Percentiles rank a stretch among this genome's conserved stretches.
Evolutionary conservation across 2,888 invertebrate species (phyloP).

Genomic region (Pseudoips prasinana): DNA sequence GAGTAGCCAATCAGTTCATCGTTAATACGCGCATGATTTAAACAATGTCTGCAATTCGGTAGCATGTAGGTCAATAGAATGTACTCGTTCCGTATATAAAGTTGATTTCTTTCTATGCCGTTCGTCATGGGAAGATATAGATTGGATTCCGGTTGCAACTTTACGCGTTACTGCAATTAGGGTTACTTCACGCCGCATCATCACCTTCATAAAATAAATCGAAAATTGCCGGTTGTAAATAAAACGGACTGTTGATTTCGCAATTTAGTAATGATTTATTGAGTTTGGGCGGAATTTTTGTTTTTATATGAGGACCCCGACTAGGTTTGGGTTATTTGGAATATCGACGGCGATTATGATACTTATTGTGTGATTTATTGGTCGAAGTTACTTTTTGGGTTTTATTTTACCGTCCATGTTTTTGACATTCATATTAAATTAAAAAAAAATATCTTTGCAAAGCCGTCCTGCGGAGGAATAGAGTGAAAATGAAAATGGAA

Average conservation of each 20-base stretch:
- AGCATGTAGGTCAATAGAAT: constrained; percentile 29
- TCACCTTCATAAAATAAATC: constrained; percentile 11
- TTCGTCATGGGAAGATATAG: constrained; percentile 18
- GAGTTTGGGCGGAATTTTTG: too few species aligned
- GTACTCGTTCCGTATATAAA: too few species aligned
- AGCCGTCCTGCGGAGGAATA: too few species aligned
- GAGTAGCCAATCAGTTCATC: constrained; percentile 30
- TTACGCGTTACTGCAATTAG: constrained; percentile 19
- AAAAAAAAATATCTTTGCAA: too few species aligned
- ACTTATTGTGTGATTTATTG: too few species aligned
- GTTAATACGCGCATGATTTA: constrained; percentile 35
- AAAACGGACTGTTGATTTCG: constrained; percentile 14
- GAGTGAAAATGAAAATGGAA: too few species aligned
- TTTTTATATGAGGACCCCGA: too few species aligned
- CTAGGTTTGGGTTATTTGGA: too few species aligned
- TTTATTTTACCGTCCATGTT: too few species aligned
- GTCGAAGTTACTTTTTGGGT: too few species aligned
- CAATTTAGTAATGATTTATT: constrained; percentile 12
- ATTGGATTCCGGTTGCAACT: constrained; percentile 16
- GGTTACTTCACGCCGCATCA: constrained; percentile 13
- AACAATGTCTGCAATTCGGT: constrained; percentile 15
- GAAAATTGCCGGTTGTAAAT: constrained; percentile 15
- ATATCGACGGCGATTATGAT: neutral
- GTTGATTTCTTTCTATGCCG: constrained; percentile 8
- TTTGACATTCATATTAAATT: too few species aligned